Evolutionary conservation across 2,888 invertebrate species (phyloP).

Genomic region (Hedychridium roseum): DNA sequence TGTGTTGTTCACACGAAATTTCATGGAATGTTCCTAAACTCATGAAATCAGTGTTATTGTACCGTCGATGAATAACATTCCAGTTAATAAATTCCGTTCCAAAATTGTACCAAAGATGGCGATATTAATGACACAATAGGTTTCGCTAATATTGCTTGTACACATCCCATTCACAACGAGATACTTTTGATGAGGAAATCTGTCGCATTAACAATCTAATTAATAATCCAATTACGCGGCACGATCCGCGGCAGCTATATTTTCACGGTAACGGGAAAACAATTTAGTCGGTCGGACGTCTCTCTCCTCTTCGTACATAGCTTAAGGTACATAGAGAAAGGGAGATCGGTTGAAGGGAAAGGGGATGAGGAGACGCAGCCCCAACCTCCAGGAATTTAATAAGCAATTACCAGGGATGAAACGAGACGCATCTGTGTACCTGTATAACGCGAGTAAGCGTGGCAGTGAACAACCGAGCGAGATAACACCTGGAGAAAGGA

Average conservation of each 20-base stretch:
- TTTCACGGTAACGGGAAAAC: conserved; percentile 58
- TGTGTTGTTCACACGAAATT: too few relatives aligned
- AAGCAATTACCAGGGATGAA: conserved; percentile 59
- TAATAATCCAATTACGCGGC: conserved; percentile 61
- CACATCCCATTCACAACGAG: too few relatives aligned
- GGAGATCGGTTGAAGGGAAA: conserved; percentile 17
- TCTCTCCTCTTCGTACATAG: conserved; percentile 33
- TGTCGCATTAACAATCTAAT: conserved; percentile 62
- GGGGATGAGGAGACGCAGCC: conserved; percentile 23
- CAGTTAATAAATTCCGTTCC: too few relatives aligned
- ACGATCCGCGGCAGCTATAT: conserved; percentile 52
- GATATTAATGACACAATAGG: too few relatives aligned
- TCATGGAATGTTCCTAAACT: too few relatives aligned
- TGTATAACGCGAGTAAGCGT: conserved; percentile 43
- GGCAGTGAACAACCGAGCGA: conserved; percentile 7
- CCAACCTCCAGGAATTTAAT: conserved; percentile 54
- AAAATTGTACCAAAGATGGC: too few relatives aligned
- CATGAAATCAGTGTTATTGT: too few relatives aligned
- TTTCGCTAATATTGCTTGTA: too few relatives aligned
- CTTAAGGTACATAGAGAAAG: conserved; percentile 36
- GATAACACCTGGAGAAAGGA: conserved; percentile 1
- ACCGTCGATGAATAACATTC: too few relatives aligned
- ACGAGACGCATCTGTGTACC: conserved; percentile 56
- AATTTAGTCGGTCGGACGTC: conserved; percentile 48
- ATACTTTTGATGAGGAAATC: conserved; percentile 49